A percentile compares a stretch with the other conserved stretches of the same genome.
Conservation (phyloP, 2,797 vertebrate genomes). For the Tenualosa ilisha region DNA sequence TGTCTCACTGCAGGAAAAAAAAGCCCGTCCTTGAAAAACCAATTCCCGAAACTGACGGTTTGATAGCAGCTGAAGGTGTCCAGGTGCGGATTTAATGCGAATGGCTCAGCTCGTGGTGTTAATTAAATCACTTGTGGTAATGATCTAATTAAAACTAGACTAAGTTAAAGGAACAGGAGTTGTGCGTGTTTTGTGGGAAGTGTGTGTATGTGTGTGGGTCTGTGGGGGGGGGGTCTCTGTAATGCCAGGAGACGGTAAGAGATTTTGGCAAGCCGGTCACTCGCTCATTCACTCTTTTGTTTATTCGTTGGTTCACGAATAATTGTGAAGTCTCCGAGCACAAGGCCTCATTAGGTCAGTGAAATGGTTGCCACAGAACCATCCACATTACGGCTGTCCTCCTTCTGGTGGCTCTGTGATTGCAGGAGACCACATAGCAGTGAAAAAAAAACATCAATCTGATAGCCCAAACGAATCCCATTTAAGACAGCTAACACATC, state of each 20-base stretch:
- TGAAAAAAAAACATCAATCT: neutral
- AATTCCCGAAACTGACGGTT: slow-evolving; percentile 43
- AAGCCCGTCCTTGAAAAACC: slow-evolving; percentile 38
- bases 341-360: neutral
- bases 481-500: too few species aligned
- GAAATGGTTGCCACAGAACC: neutral
- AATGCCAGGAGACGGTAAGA: too few species aligned
- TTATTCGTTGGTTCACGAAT: neutral
- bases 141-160: slow-evolving; percentile 65
- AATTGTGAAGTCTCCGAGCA: neutral
- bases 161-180: slow-evolving; percentile 48
- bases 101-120: slow-evolving; percentile 52
- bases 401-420: neutral
- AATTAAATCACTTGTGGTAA: slow-evolving; percentile 69
- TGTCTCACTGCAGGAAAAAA: neutral
- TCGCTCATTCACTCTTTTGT: neutral
- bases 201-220: neutral
- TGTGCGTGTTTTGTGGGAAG: too few species aligned
- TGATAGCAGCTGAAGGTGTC: slow-evolving; percentile 56
- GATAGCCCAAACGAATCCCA: too few species aligned
- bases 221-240: too few species aligned
- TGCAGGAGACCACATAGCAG: neutral
- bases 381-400: neutral
- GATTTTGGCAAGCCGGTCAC: neutral
- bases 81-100: slow-evolving; percentile 62